A percentile compares a stretch with the other conserved stretches of the same genome.
phyloP scores from a whole-genome alignment of 1,140 invertebrate species.

The Steinernema feltiae region DNA sequence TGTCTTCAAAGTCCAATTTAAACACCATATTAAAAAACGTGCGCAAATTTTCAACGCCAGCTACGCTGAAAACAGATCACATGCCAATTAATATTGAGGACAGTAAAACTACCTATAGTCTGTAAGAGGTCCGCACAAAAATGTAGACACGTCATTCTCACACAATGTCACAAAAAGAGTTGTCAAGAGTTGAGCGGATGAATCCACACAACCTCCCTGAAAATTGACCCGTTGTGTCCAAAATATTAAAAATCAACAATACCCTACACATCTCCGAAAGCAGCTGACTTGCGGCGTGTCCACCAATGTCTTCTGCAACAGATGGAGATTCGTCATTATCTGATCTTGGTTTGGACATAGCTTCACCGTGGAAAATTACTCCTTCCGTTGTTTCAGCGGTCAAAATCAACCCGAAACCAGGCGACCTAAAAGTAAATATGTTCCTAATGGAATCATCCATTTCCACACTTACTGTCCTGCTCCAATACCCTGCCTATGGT shows the following conservation, averaged over 20 bases:
- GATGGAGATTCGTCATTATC: slow-evolving; percentile 61
- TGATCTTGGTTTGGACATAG: slow-evolving; percentile 61
- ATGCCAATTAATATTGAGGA: slow-evolving; percentile 60
- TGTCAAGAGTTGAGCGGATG: slow-evolving; percentile 76
- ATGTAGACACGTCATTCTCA: slow-evolving; percentile 89
- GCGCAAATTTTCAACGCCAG: slow-evolving; percentile 71
- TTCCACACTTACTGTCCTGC: slow-evolving; percentile 74
- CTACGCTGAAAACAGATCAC: slow-evolving; percentile 63
- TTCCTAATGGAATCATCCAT: slow-evolving; percentile 10
- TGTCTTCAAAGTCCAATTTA: slow-evolving; percentile 71
- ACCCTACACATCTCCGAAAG: slow-evolving; percentile 81
- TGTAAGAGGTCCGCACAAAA: slow-evolving; percentile 69
- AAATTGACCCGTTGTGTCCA: too few species aligned
- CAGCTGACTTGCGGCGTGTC: slow-evolving; percentile 71
- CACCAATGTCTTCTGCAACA: slow-evolving; percentile 82
- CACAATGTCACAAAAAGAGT: slow-evolving; percentile 84
- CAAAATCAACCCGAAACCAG: slow-evolving; percentile 80
- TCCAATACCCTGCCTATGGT: slow-evolving; percentile 76
- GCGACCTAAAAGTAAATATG: slow-evolving; percentile 62
- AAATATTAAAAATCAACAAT: too few species aligned
- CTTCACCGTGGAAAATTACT: slow-evolving; percentile 66
- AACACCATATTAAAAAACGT: slow-evolving; percentile 87
- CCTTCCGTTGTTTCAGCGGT: slow-evolving; percentile 85
- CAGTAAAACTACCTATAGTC: slow-evolving; percentile 54
- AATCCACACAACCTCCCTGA: slow-evolving; percentile 89